These are phyloP conservation scores for Pagrus major DNA, from an alignment of 2,113 vertebrate species.

Conservation along the genomic window DNA sequence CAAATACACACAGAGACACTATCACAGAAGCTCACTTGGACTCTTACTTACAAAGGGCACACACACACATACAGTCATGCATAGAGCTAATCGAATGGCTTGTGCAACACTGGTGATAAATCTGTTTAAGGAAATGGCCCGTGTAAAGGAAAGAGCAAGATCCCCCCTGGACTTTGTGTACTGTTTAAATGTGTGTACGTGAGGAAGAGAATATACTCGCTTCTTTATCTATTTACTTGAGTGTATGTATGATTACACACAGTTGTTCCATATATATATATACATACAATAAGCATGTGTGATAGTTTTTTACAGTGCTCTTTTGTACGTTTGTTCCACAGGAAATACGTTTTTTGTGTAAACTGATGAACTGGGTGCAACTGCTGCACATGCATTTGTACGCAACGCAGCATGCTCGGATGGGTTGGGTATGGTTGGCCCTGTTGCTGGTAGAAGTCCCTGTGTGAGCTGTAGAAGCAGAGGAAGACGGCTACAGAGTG, in stretches of 20 bases:
- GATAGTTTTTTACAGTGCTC: background rate
- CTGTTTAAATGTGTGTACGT: conserved; percentile 32
- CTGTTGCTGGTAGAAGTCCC: conserved; percentile 15
- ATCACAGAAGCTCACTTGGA: conserved; percentile 35
- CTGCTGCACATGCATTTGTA: background rate
- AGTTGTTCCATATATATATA: background rate
- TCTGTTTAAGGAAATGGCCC: conserved; percentile 53
- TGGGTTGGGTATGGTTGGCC: background rate
- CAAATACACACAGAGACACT: conserved; percentile 13
- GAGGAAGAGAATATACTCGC: conserved; percentile 22
- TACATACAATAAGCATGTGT: conserved; percentile 4
- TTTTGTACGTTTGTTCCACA: conserved; percentile 4
- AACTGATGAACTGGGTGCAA: background rate
- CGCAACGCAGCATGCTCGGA: background rate
- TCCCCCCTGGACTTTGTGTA: background rate
- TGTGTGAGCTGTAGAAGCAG: conserved; percentile 14
- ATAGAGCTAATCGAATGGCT: conserved; percentile 23
- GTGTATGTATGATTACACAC: conserved; percentile 1
- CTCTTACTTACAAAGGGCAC: conserved; percentile 16
- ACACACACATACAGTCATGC: conserved; percentile 22
- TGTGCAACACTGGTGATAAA: conserved; percentile 60
- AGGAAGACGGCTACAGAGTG: background rate
- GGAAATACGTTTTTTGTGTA: conserved; percentile 26
- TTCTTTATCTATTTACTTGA: conserved; percentile 30
- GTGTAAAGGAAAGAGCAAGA: conserved; percentile 24